These are phyloP conservation scores for Eira barbara DNA, from an alignment of 2,113 vertebrate species.

Conservation along the genomic window DNA sequence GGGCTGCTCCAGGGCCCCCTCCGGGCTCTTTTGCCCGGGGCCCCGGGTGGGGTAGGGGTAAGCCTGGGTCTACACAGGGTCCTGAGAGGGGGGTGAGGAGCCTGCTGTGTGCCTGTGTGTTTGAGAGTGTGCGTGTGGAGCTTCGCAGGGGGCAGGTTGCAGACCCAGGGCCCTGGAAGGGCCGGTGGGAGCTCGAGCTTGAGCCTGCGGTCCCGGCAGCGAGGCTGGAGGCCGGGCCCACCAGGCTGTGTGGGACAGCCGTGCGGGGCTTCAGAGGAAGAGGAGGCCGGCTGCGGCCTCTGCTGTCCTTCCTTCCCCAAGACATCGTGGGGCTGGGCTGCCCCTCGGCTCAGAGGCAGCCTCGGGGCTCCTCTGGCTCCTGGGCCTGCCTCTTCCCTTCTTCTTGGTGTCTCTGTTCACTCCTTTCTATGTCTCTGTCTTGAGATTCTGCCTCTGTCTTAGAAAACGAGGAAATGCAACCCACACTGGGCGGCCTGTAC, in stretches of 20 bases:
- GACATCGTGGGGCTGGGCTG: neutral
- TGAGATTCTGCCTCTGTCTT: neutral
- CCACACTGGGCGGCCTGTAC: rapidly evolving
- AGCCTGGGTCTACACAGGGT: neutral
- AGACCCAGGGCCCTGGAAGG: neutral
- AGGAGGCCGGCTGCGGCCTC: neutral
- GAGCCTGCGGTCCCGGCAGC: neutral
- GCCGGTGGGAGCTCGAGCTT: neutral
- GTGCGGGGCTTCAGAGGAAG: neutral
- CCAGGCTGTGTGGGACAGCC: neutral
- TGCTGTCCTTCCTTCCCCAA: neutral
- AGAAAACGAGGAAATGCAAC: neutral
- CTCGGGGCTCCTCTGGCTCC: neutral
- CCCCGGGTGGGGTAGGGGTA: no score
- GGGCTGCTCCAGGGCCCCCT: neutral
- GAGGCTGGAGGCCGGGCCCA: neutral
- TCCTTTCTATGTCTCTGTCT: neutral
- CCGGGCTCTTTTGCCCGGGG: neutral
- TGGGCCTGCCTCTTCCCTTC: neutral
- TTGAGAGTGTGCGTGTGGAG: neutral
- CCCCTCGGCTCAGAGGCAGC: neutral
- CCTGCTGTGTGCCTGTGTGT: no score
- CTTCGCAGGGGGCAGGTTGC: neutral
- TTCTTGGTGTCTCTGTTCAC: neutral
- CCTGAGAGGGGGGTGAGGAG: neutral